Evolutionary conservation across 2,888 invertebrate species (phyloP).

Genomic region (Synanthedon andrenaeformis): DNA sequence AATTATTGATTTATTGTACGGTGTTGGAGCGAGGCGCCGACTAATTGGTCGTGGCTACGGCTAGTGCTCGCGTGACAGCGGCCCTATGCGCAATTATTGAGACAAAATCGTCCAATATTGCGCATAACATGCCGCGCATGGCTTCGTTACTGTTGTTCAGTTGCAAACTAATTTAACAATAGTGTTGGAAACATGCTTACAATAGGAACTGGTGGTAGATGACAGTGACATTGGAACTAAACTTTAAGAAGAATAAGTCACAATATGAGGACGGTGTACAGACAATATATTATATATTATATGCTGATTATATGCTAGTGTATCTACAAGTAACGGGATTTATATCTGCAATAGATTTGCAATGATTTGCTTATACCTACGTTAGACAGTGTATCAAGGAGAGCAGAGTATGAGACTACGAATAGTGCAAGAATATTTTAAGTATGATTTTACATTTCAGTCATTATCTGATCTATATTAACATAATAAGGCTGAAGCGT

Average conservation of each 20-base stretch:
- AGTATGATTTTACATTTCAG: too few relatives aligned
- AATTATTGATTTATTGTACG: slow-evolving; percentile 67
- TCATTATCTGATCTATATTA: too few relatives aligned
- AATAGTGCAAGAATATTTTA: too few relatives aligned
- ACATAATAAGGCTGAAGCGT: too few relatives aligned
- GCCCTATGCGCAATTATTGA: slow-evolving; percentile 47
- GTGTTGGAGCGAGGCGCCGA: slow-evolving; percentile 41
- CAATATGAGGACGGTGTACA: too few relatives aligned
- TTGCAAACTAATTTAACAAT: slow-evolving; percentile 1
- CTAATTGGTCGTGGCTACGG: slow-evolving; percentile 54
- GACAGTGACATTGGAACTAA: neutral
- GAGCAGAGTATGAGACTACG: too few relatives aligned
- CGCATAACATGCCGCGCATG: slow-evolving; percentile 34
- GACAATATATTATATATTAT: too few relatives aligned
- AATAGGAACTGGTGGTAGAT: neutral
- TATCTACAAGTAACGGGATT: too few relatives aligned
- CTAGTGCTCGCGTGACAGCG: slow-evolving; percentile 56
- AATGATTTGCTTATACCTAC: too few relatives aligned
- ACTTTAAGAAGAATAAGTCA: neutral
- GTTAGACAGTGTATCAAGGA: too few relatives aligned
- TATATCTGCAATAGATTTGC: too few relatives aligned
- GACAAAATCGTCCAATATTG: slow-evolving; percentile 56
- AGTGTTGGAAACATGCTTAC: neutral
- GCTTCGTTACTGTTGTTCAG: slow-evolving; percentile 47
- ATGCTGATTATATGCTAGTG: too few relatives aligned